phyloP scores from a whole-genome alignment of 2,797 vertebrate species.

The Lithobates pipiens region DNA sequence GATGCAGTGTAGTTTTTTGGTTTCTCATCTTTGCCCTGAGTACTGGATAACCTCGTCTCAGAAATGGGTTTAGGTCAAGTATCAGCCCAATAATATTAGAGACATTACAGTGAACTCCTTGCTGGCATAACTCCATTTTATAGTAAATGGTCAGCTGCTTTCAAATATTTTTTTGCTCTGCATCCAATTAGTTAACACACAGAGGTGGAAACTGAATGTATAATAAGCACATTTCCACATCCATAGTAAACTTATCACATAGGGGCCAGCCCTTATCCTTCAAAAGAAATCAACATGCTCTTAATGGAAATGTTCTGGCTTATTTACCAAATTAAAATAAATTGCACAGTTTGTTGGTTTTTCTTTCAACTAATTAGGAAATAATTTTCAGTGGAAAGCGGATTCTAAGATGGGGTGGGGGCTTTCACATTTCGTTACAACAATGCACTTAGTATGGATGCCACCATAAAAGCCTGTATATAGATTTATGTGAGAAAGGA shows the following conservation, averaged over 20 bases:
- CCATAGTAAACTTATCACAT: slow-evolving; percentile 42
- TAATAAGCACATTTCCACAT: background rate
- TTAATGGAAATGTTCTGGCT: slow-evolving; percentile 73
- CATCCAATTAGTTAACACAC: background rate
- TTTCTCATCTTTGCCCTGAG: too few species aligned
- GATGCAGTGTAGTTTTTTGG: too few species aligned
- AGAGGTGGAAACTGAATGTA: background rate
- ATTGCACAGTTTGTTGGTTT: slow-evolving; percentile 68
- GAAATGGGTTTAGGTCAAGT: too few species aligned
- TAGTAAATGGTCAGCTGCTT: background rate
- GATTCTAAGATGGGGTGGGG: slow-evolving; percentile 7
- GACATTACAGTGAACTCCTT: too few species aligned
- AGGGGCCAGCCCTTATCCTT: slow-evolving; percentile 61
- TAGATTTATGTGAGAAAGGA: background rate
- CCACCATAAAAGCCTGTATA: background rate
- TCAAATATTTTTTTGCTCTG: background rate
- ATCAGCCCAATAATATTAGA: too few species aligned
- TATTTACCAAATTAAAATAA: slow-evolving; percentile 74
- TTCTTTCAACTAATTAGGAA: slow-evolving; percentile 67
- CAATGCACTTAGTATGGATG: background rate
- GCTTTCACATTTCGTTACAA: background rate
- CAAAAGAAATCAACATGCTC: slow-evolving; percentile 65
- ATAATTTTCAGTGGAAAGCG: slow-evolving; percentile 54
- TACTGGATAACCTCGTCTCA: too few species aligned
- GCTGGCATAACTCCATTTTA: too few species aligned